Percentiles rank a stretch among this genome's conserved stretches.
These are phyloP conservation scores for Lepus timidus DNA, from an alignment of 2,113 vertebrate genomes.

Conservation along the genomic window DNA sequence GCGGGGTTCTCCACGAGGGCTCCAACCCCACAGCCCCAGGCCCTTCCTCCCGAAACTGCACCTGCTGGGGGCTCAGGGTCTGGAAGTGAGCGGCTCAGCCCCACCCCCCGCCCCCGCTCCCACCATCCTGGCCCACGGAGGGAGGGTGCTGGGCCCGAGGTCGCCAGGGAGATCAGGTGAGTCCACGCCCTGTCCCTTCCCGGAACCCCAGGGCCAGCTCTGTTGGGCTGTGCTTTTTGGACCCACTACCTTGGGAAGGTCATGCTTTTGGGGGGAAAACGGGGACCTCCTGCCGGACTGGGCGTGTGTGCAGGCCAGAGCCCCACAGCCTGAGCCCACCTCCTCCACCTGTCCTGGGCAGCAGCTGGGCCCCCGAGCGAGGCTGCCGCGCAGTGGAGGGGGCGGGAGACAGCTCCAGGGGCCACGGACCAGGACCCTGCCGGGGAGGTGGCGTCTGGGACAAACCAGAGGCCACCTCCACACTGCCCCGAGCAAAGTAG, in stretches of 20 bases:
- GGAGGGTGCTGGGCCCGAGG: too few relatives aligned
- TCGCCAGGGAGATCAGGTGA: neutral
- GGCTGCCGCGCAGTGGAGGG: neutral
- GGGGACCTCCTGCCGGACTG: too few relatives aligned
- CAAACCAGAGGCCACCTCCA: neutral
- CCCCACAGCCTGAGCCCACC: too few relatives aligned
- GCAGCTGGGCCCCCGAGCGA: neutral
- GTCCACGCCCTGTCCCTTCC: neutral
- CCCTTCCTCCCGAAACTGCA: too few relatives aligned
- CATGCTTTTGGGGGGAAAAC: neutral
- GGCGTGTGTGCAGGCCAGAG: too few relatives aligned
- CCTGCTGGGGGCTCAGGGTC: too few relatives aligned
- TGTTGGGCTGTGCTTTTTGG: neutral
- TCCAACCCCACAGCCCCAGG: too few relatives aligned
- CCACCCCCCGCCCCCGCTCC: too few relatives aligned
- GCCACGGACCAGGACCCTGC: accelerated
- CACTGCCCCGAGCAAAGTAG: neutral
- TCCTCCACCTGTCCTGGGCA: neutral
- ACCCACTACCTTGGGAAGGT: neutral
- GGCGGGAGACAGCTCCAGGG: neutral
- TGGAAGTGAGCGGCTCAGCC: too few relatives aligned
- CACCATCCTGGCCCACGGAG: neutral
- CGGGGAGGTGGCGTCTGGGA: neutral
- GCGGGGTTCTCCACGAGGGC: too few relatives aligned
- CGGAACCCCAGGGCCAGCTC: neutral